Evolutionary conservation across 2,888 invertebrate genomes (phyloP).

Genomic region (Nomada ruficornis): DNA sequence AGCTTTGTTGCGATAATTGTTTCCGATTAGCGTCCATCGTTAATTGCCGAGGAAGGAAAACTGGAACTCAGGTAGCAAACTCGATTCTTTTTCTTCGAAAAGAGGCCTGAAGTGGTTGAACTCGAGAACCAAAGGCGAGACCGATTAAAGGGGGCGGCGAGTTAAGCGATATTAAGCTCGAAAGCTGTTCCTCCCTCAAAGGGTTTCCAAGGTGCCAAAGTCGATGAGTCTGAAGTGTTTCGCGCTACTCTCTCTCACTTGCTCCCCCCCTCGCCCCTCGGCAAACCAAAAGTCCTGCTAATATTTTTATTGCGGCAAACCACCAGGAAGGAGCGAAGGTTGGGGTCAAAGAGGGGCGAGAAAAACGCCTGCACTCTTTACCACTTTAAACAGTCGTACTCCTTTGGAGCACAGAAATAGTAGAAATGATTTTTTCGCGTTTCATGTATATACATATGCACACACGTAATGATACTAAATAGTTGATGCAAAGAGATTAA

Average conservation of each 20-base stretch:
- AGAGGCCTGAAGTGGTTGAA: slow-evolving; percentile 46
- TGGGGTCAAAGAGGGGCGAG: slow-evolving; percentile 5
- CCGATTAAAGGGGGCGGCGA: slow-evolving; percentile 61
- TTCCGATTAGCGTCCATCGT: neutral
- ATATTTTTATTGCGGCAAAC: slow-evolving; percentile 53
- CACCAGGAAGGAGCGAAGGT: slow-evolving; percentile 21
- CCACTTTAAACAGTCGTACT: no score
- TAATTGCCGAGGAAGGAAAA: slow-evolving; percentile 20
- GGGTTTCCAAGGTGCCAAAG: slow-evolving; percentile 58
- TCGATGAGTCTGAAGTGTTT: slow-evolving; percentile 66
- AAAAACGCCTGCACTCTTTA: slow-evolving; percentile 3
- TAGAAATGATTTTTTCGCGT: slow-evolving; percentile 12
- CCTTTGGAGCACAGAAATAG: neutral
- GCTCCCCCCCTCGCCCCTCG: slow-evolving; percentile 43
- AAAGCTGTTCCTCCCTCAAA: slow-evolving; percentile 63
- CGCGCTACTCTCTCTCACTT: slow-evolving; percentile 50
- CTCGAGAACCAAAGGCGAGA: slow-evolving; percentile 43
- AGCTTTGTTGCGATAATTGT: neutral
- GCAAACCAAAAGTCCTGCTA: slow-evolving; percentile 42
- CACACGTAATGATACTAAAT: no score
- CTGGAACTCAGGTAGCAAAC: slow-evolving; percentile 34
- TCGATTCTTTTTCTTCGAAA: slow-evolving; percentile 28
- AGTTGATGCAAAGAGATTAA: no score
- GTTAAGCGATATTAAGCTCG: slow-evolving; percentile 65
- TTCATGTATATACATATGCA: neutral